These are phyloP conservation scores for Lethrus apterus DNA, from an alignment of 1,140 invertebrate species.

Conservation along the genomic window DNA sequence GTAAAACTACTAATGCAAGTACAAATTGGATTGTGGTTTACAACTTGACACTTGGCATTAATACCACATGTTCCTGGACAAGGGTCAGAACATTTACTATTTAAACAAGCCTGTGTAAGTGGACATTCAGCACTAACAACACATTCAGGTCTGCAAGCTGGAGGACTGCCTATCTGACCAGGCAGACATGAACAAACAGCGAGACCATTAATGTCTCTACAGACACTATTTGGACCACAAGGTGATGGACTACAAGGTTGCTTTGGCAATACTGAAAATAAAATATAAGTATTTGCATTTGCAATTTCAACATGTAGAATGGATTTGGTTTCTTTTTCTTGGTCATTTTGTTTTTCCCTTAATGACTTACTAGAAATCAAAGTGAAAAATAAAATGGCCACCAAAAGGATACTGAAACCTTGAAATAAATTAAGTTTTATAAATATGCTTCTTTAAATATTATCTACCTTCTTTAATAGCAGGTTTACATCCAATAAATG, in stretches of 20 bases:
- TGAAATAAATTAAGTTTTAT: no score
- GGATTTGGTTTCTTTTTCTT: no score
- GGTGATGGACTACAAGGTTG: slow-evolving; percentile 47
- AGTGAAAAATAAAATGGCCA: no score
- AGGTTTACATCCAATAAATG: slow-evolving; percentile 52
- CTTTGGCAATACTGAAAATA: slow-evolving; percentile 5
- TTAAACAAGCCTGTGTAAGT: slow-evolving; percentile 58
- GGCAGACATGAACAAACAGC: slow-evolving; percentile 64
- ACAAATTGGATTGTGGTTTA: slow-evolving; percentile 71
- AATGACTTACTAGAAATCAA: no score
- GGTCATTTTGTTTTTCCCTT: no score
- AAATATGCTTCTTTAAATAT: background rate
- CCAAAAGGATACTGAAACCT: no score
- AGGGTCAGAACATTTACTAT: slow-evolving; percentile 63
- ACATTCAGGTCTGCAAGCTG: slow-evolving; percentile 65
- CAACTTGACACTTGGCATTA: slow-evolving; percentile 63
- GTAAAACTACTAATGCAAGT: slow-evolving; percentile 59
- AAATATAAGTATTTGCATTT: background rate
- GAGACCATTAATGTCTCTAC: slow-evolving; percentile 60
- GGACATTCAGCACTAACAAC: slow-evolving; percentile 65
- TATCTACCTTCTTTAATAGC: slow-evolving; percentile 36
- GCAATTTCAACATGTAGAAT: background rate
- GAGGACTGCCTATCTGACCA: slow-evolving; percentile 64
- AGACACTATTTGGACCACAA: slow-evolving; percentile 61
- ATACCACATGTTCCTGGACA: slow-evolving; percentile 66